Base-by-base conservation (phyloP, 2,113 vertebrate species). In the Oxyruncus cristatus region DNA sequence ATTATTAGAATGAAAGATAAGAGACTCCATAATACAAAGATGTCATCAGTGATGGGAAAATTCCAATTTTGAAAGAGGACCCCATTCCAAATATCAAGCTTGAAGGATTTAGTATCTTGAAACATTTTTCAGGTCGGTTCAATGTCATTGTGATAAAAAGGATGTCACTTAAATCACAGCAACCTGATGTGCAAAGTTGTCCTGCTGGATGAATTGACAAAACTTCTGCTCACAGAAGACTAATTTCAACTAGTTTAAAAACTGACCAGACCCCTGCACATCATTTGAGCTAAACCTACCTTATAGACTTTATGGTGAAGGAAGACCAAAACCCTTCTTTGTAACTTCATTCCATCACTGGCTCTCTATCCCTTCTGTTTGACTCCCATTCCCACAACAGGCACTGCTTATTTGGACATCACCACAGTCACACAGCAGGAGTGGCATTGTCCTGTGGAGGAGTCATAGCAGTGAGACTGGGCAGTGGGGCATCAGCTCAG, bases 71-170 rank as follows among this genome's bases (percentile, higher is more conserved):
- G 92, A 96, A 95, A 96, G 88, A 94, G 28, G 68, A 93, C 49
- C 22, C 65, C 62, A 79, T 93, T 96, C 88, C 92, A 96, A 96
- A 91, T 95, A 96, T 96, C 90, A 96, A 19, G 6, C 83, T 89
- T 86, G 96, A 96, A 95, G 85, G 95, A 96, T 96, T 96, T 95
- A 95, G 79, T 91, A 67, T 93, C 88, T 93, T 85, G 85, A 96
- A 96, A 94, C 93, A 82, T 96, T 95, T 96, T 94, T 95, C 93
- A 92, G 93, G 72, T 93, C 92, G 80, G 41, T 91, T 96, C 92
- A 93, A 84, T 92, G 83, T 91, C 92, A 62, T 49, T 85, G 83
- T 95, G 92, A 96, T 92, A 93, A 89, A 96, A 96, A 84, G 68
- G 61, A 58, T 96, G 95, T 82, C 83, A 72, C 41, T 86, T 96